Base-by-base conservation (phyloP, 2,797 vertebrate genomes). In the Acomys russatus region DNA sequence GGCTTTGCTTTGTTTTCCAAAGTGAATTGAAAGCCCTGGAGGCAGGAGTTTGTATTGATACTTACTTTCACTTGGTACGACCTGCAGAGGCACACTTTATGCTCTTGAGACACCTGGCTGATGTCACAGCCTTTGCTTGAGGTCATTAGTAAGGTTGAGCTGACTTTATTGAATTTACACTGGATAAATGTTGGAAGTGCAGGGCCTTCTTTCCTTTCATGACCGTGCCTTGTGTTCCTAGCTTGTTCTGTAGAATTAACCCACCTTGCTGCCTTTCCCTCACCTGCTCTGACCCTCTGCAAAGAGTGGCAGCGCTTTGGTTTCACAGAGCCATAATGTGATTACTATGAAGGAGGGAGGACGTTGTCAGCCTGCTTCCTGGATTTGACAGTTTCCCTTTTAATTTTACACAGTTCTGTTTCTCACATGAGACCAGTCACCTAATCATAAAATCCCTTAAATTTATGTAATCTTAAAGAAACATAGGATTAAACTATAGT, bases 341-440 rank as follows among this genome's bases (percentile, higher is more conserved):
- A 91, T 95, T 63, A 61, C 54, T 22, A 0, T 18, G 71, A 8
- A 4, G 78, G n/a, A 63, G 1, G 63, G 73, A 61, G 66, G 82
- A 25, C 17, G 23, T 33, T 79, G 38, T 74, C 66, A 88, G 79
- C 38, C 66, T 20, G 20, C 71, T 92, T 93, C 80, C 85, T 93
- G 76, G 59, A 35, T 87, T 91, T 85, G 63, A 33, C 92, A n/a
- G 35, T 92, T 94, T 95, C 49, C 70, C 90, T 98, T 94, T 91
- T 86, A 73, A 83, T 96, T 96, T 95, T 87, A 71, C 63, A 80
- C 84, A 92, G 56, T 95, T 93, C 73, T 92, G 49, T 92, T 92
- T 64, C 49, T 93, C 54, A 91, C 89, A 73, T 17, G 70, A 96
- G 91, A 87, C 33, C 49, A 78, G 79, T 59, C 86, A 95, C 66